Evolutionary conservation across 2,113 vertebrate genomes (phyloP), one percentile per base, ranked within the genome.

Genomic region (Greenwoodochromis staneri): DNA sequence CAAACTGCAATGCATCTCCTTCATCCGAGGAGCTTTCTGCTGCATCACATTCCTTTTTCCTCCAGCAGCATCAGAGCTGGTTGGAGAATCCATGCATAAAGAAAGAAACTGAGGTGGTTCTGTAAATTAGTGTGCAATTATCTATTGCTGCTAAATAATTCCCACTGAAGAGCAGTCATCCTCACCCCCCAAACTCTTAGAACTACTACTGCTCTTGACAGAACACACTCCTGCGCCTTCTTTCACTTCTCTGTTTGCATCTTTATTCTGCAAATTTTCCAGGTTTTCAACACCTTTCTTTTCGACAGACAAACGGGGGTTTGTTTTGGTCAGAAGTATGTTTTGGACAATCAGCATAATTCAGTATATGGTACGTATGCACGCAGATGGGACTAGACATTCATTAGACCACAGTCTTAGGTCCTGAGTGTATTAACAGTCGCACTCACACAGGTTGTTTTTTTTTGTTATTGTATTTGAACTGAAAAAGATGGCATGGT

Each of bases 401-500:
- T 95, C 88, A 89, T 85, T 82, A 87, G 29, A 90, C 90, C 84
- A 88, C 59, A 87, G 88, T 93, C 88, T 83, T 87, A 54, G 86
- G 87, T 95, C 95, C 93, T 95, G 95, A 94, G 94, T 78, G 40
- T 80, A 55, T 85, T 88, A 89, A 59, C 87, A 84, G 89, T 81
- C 36, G 80, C 69, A 71, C 49, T 54, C 66, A 36, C 53, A 88
- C 40, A 55, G 83, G 51, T 78, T 2, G 7, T 1, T 42, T 6
- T n/a, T 17, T 27, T 40, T 85, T 42, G 53, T 61, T 21, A 24
- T 3, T n/a, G 40, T 85, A 29, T 80, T 71, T 85, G 3, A 51
- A 38, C 9, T 55, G 19, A 66, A 83, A 69, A 55, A 29, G 66
- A 9, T 69, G 2, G 47, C 36, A 53, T 12, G 55, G 69, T 76